Evolutionary conservation across 2,797 vertebrate species (phyloP), one percentile per base, ranked within the genome.

Genomic region (Crax fasciolata): DNA sequence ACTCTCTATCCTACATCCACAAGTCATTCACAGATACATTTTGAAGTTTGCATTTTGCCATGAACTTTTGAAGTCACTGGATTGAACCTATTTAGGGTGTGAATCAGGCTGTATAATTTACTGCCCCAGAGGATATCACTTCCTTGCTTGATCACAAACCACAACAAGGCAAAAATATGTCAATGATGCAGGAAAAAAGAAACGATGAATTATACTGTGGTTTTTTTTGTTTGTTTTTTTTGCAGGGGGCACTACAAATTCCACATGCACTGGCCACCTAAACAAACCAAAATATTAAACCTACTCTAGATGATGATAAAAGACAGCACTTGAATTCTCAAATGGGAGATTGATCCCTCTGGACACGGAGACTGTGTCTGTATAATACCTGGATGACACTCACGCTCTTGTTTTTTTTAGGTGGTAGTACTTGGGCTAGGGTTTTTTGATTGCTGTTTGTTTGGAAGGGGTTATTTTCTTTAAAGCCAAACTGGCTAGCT

Each of bases 401-500:
- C 3, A 28, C 49, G 10, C 41, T 23, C 44, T 52, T 67, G 44
- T 4, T 6, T 49, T 49, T 63, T 74, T 74, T 77, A 6, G 38
- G 35, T 55, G 28, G 8, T 32, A 43, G 11, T 13, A 3, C 19
- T 38, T 48, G 8, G 54, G 24, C 3, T 57, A 43, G 16, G 17
- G 20, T 44, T 28, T 65, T 24, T n/a, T 1, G 25, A 18, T 62
- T 61, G 38, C 38, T 13, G 55, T 3, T 27, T 57, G 13, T 3
- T 3, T 54, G 44, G 19, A 3, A 13, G 4, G 10, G 16, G 1
- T 1, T 3, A 1, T 17, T 52, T 49, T 66, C n/a, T 87, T 61
- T 30, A 30, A 76, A 85, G 28, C 17, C 2, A 19, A 59, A 3
- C 76, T 82, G 21, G 12, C 12, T 65, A 66, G 21, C 14, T 32